Percentiles rank a stretch among this genome's conserved stretches.
Evolutionary conservation across 2,113 vertebrate genomes (phyloP).

Genomic region (Chroicocephalus ridibundus): DNA sequence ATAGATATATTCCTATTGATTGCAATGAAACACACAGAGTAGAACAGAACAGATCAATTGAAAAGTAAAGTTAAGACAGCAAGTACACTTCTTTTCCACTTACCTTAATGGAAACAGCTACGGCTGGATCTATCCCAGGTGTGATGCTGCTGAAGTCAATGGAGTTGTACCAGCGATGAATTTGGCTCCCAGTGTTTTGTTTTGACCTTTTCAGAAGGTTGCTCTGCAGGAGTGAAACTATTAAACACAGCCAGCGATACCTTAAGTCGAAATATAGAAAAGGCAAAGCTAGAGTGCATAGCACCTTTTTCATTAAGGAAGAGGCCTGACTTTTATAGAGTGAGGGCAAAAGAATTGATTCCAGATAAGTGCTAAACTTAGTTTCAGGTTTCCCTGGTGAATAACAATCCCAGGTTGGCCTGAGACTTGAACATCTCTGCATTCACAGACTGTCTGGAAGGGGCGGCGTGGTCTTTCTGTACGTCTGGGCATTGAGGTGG

Average conservation of each 20-base stretch:
- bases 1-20: slow-evolving; percentile 63
- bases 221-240: slow-evolving; percentile 23
- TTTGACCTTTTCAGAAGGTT: slow-evolving; percentile 69
- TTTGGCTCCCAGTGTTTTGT: slow-evolving; percentile 53
- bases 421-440: background rate
- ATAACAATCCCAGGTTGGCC: background rate
- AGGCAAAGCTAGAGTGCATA: slow-evolving; percentile 30
- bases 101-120: slow-evolving; percentile 50
- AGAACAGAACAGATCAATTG: slow-evolving; percentile 38
- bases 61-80: slow-evolving; percentile 65
- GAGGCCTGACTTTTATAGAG: slow-evolving; percentile 28
- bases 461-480: background rate
- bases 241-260: slow-evolving; percentile 29
- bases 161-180: slow-evolving; percentile 35
- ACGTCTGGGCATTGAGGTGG: background rate
- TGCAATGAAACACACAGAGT: slow-evolving; percentile 5
- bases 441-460: background rate
- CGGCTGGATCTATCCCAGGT: slow-evolving; percentile 45
- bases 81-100: slow-evolving; percentile 58
- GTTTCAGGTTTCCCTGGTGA: slow-evolving; percentile 5
- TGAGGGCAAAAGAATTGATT: slow-evolving; percentile 6
- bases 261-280: background rate
- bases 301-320: slow-evolving; percentile 18
- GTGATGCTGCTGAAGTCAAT: slow-evolving; percentile 51
- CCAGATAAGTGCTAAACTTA: slow-evolving; percentile 33